phyloP scores from a whole-genome alignment of 2,797 vertebrate genomes.

The Typhlichthys eigenmanni region DNA sequence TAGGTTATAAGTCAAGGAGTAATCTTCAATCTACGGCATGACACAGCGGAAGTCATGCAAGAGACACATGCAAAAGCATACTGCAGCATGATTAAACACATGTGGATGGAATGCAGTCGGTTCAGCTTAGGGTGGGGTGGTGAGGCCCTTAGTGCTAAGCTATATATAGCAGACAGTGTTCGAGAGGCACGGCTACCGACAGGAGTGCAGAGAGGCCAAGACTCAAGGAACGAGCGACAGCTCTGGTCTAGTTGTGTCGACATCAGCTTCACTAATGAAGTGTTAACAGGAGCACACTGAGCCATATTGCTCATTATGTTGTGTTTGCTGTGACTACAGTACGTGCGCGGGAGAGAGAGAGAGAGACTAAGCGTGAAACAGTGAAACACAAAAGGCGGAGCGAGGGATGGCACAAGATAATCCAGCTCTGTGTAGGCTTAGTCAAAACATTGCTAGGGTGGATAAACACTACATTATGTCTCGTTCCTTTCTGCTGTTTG shows the following conservation, averaged over 20 bases:
- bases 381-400: conserved; percentile 49
- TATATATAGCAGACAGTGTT: conserved; percentile 46
- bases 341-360: conserved; percentile 5
- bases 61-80: not conserved
- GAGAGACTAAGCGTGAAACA: not conserved
- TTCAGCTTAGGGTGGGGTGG: conserved; percentile 47
- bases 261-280: conserved; percentile 56
- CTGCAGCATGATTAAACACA: conserved; percentile 1
- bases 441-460: conserved; percentile 51
- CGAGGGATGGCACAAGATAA: conserved; percentile 35
- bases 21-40: not conserved
- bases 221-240: conserved; percentile 3
- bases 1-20: conserved; percentile 6
- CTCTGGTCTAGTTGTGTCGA: conserved; percentile 34
- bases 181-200: conserved; percentile 3
- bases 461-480: conserved; percentile 51
- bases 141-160: conserved; percentile 22
- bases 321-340: conserved; percentile 58
- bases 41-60: not conserved
- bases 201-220: conserved; percentile 1
- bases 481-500: conserved; percentile 48
- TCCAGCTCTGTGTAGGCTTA: conserved; percentile 52
- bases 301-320: conserved; percentile 32
- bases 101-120: conserved; percentile 61
- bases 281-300: conserved; percentile 44